phyloP scores from a whole-genome alignment of 1,140 invertebrate genomes.

The Cherax destructor region DNA sequence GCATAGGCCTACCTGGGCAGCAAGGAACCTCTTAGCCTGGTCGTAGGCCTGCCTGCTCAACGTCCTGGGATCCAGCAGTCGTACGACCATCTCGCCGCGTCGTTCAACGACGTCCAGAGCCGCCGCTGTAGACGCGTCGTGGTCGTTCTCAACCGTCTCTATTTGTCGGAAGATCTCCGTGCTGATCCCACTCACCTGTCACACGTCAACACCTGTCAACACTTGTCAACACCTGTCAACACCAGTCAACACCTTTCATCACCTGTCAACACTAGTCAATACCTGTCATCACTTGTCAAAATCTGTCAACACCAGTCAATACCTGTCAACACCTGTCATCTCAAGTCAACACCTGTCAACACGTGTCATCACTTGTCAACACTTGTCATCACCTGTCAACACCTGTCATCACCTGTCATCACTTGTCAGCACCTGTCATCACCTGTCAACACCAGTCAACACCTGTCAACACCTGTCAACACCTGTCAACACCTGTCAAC shows the following conservation, averaged over 20 bases:
- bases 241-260: background rate
- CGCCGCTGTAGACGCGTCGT: conserved; percentile 92
- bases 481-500: no score
- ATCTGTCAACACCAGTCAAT: background rate
- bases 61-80: conserved; percentile 89
- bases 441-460: no score
- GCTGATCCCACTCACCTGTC: conserved; percentile 93
- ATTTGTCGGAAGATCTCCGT: conserved; percentile 97
- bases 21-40: conserved; percentile 87
- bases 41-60: conserved; percentile 89
- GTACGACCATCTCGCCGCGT: conserved; percentile 94
- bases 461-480: no score
- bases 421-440: no score
- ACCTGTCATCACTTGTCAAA: no score
- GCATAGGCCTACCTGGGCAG: conserved; percentile 80
- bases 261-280: background rate
- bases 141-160: conserved; percentile 95
- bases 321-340: background rate
- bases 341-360: no score
- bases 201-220: conserved; percentile 67
- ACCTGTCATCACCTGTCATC: no score
- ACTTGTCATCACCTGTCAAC: background rate
- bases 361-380: background rate
- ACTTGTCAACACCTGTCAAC: no score
- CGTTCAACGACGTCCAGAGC: conserved; percentile 93